Evolutionary conservation across 2,113 vertebrate species (phyloP), one percentile per base, ranked within the genome.

Genomic region (Lampris megalopsis): DNA sequence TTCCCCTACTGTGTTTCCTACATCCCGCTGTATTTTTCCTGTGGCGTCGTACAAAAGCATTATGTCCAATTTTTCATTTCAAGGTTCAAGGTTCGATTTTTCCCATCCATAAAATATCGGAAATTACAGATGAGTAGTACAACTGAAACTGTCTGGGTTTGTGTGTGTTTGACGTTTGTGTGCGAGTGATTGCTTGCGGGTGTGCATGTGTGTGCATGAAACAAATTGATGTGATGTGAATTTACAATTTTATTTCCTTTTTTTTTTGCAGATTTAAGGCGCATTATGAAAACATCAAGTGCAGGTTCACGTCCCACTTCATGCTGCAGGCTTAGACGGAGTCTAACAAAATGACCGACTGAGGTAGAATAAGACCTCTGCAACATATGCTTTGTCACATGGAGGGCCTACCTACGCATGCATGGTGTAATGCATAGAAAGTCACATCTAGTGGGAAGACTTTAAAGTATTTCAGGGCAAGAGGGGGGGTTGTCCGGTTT

Each of bases 1-100:
- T 68, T 68, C 52, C 58, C 58, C n/a, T 9, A 10, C 13, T 56
- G 49, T 49, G 49, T 10, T 35, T 38, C 75, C 89, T 90, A 88
- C 91, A 85, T 86, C 49, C 6, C 60, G 75, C 67, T 86, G 75
- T 88, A 80, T 73, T 47, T 89, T 89, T 92, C 89, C 88, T 81
- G n/a, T 83, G 85, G 70, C 76, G 62, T 75, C 68, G 68, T 63
- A 74, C 71, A 81, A 75, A 24, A 5, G 47, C 83, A 82, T 61
- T 74, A 81, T 62, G 69, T 7, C 53, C 35, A 59, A 80, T 85
- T 86, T 24, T 24, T 24, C 24, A 24, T 24, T 24, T 24, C 24
- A 24, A 24, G 24, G 24, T 24, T 24, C 24, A 24, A 24, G 24
- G 24, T 24, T 24, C 24, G 24, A 24, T 24, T 24, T 24, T 24